Percentiles rank a stretch among this genome's conserved stretches.
These are phyloP conservation scores for Labroides dimidiatus DNA, from an alignment of 2,797 vertebrate genomes.

Conservation along the genomic window DNA sequence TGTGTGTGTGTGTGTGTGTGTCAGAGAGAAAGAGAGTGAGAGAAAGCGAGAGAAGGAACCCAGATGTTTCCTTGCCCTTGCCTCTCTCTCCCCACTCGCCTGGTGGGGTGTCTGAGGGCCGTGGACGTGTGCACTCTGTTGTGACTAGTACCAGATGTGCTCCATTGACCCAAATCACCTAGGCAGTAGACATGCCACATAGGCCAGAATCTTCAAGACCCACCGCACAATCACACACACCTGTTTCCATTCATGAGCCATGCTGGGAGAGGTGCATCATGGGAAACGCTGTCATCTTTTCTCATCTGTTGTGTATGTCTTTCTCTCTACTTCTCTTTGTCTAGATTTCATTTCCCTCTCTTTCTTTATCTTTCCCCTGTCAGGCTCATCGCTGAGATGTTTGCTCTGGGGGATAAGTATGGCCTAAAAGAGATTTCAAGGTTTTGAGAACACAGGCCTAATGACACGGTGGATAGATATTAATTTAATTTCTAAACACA, in stretches of 20 bases:
- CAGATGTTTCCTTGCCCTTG: slow-evolving; percentile 85
- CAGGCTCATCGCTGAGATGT: slow-evolving; percentile 71
- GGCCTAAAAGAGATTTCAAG: slow-evolving; percentile 73
- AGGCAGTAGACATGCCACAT: slow-evolving; percentile 89
- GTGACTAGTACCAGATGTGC: slow-evolving; percentile 91
- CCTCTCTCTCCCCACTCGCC: slow-evolving; percentile 67
- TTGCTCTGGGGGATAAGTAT: slow-evolving; percentile 72
- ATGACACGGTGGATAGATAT: slow-evolving; percentile 80
- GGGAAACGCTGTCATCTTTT: slow-evolving; percentile 83
- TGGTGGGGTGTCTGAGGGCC: slow-evolving; percentile 85
- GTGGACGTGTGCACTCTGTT: slow-evolving; percentile 88
- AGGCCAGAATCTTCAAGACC: slow-evolving; percentile 86
- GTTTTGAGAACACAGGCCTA: slow-evolving; percentile 73
- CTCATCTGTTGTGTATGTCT: slow-evolving; percentile 75
- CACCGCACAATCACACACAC: slow-evolving; percentile 89
- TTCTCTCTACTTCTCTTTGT: slow-evolving; percentile 69
- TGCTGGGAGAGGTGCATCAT: slow-evolving; percentile 81
- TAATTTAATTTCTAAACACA: slow-evolving; percentile 83
- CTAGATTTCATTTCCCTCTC: slow-evolving; percentile 41
- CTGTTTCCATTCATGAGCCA: slow-evolving; percentile 88
- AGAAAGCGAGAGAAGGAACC: slow-evolving; percentile 76
- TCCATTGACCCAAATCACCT: slow-evolving; percentile 91
- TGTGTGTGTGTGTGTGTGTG: background rate
- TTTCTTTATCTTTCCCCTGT: slow-evolving; percentile 58
- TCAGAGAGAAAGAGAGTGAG: background rate